Evolutionary conservation across 2,888 invertebrate species (phyloP).

Genomic region (Trissoscelio sp.): DNA sequence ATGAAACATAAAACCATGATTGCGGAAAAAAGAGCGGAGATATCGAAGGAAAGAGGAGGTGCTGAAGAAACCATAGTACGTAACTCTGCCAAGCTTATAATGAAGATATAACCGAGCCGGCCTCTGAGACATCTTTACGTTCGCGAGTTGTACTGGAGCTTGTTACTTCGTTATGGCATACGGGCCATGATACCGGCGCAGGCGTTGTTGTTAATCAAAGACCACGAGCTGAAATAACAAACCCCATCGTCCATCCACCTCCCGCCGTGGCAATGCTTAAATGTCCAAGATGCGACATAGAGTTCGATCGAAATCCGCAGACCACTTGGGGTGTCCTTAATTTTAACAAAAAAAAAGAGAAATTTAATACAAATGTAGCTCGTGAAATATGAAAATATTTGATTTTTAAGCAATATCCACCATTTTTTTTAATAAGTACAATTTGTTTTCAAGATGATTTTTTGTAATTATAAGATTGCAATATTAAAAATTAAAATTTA

Average conservation of each 20-base stretch:
- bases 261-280: slow-evolving; percentile 28
- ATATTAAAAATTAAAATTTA: too few relatives aligned
- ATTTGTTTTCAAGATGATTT: too few relatives aligned
- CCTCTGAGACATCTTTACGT: slow-evolving; percentile 82
- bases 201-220: slow-evolving; percentile 80
- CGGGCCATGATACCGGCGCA: slow-evolving; percentile 65
- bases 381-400: background rate
- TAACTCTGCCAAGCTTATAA: slow-evolving; percentile 81
- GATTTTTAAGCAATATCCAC: background rate
- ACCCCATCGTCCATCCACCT: slow-evolving; percentile 15
- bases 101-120: slow-evolving; percentile 82
- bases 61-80: slow-evolving; percentile 74
- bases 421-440: too few relatives aligned
- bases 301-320: slow-evolving; percentile 13
- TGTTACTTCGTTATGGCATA: slow-evolving; percentile 77
- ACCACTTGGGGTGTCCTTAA: background rate
- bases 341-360: background rate
- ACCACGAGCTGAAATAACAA: slow-evolving; percentile 56
- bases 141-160: slow-evolving; percentile 75
- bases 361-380: background rate
- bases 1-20: slow-evolving; percentile 33
- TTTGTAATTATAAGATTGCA: too few relatives aligned
- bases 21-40: slow-evolving; percentile 28
- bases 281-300: slow-evolving; percentile 10
- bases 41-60: slow-evolving; percentile 43